A percentile compares a stretch with the other conserved stretches of the same genome.
These are phyloP conservation scores for Channallabes apus DNA, from an alignment of 2,797 vertebrate species.

Conservation along the genomic window DNA sequence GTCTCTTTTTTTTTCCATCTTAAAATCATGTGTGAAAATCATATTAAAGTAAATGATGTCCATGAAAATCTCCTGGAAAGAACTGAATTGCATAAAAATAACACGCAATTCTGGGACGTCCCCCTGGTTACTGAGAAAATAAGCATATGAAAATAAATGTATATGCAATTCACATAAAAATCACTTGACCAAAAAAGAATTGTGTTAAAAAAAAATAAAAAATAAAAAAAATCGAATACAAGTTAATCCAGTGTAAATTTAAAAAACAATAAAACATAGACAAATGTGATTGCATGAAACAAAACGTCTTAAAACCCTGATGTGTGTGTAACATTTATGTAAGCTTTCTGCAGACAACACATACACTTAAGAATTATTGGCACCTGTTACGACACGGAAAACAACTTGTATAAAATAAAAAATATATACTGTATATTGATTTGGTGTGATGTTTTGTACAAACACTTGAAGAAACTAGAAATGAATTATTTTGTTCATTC, in stretches of 20 bases:
- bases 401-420: not conserved
- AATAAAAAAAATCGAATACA: too few species aligned
- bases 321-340: too few species aligned
- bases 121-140: too few species aligned
- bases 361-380: not conserved
- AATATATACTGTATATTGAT: not conserved
- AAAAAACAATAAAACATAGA: not conserved
- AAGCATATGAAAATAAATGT: not conserved
- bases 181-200: not conserved
- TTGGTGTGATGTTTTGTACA: not conserved
- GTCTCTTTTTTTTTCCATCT: too few species aligned
- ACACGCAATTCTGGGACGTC: not conserved
- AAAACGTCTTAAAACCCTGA: not conserved
- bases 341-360: not conserved
- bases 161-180: not conserved
- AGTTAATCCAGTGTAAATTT: not conserved
- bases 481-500: not conserved
- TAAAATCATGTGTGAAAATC: not conserved
- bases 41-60: not conserved
- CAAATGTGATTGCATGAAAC: not conserved
- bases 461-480: not conserved
- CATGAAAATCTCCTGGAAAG: not conserved
- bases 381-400: not conserved
- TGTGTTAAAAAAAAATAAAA: not conserved
- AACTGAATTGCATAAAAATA: not conserved